Evolutionary conservation across 2,888 invertebrate species (phyloP).

Genomic region (Ophion slaviceki): DNA sequence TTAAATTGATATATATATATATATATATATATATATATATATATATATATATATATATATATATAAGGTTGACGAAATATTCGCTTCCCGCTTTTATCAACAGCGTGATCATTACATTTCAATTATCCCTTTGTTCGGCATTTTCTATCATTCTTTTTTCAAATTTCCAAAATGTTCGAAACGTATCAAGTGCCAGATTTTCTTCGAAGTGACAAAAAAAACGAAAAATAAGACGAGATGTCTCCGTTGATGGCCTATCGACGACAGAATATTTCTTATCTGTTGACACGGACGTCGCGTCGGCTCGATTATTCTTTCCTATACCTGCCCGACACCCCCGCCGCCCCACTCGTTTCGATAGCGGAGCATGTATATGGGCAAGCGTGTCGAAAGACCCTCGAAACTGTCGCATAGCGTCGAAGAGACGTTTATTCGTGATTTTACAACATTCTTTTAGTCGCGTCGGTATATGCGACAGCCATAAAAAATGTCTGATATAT

Average conservation of each 20-base stretch:
- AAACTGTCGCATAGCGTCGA: constrained; percentile 34
- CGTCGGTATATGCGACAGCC: constrained; percentile 40
- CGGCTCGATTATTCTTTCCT: constrained; percentile 56
- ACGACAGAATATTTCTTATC: constrained; percentile 53
- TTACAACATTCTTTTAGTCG: constrained; percentile 53
- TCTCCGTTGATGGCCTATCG: constrained; percentile 35
- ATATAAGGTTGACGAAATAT: too few relatives aligned
- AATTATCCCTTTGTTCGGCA: neutral
- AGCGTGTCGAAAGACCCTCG: constrained; percentile 44
- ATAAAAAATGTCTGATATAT: constrained; percentile 53
- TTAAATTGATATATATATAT: too few relatives aligned
- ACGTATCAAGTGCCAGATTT: constrained; percentile 10
- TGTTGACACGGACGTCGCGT: constrained; percentile 62
- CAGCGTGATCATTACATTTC: neutral
- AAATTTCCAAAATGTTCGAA: neutral
- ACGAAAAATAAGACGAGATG: constrained; percentile 12
- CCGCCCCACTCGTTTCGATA: constrained; percentile 34
- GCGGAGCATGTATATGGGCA: constrained; percentile 29
- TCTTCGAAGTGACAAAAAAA: neutral
- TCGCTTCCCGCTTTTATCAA: too few relatives aligned
- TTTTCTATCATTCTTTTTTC: neutral
- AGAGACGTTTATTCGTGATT: constrained; percentile 53
- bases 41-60: too few relatives aligned
- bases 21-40: too few relatives aligned
- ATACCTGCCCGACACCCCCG: neutral